Base-by-base conservation (phyloP, 2,113 vertebrate genomes). In the Elephantulus edwardii region DNA sequence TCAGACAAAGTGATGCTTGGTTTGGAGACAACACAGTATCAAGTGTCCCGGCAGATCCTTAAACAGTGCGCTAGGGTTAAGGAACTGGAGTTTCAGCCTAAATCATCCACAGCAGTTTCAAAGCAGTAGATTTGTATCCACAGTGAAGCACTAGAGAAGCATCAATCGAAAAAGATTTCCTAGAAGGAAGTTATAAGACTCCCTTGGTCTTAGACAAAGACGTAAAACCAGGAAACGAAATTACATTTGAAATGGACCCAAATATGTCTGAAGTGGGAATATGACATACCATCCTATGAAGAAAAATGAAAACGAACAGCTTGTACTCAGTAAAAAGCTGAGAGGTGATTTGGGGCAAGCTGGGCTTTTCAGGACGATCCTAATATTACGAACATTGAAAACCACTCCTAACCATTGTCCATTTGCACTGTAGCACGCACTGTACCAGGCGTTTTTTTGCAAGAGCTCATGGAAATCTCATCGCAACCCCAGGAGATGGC, bases 391-490 rank as follows among this genome's bases (percentile, higher is more conserved):
- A 72, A 28, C 16, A 14, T 26, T 1, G 26, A 19, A 35, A 66
- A 33, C n/a, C 58, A 7, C 46, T 3, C 1, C 52, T 1, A 0
- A 26, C 56, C 8, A 12, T n/a, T 2, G 14, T 0, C 12, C 3
- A 0, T 42, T 40, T 7, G 30, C 28, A 28, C 26, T 0, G 16
- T 3, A 5, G 35, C 13, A 24, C 46, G 42, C 1, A 10, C 10
- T 6, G 30, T 56, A 8, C 66, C 52, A 2, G 70, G 52, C 1
- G 3, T 56, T 20, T 40, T 28, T 44, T 8, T 24, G 10, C 6
- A 40, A 3, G 14, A 5, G 20, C 38, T 83, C 7, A 0, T 0
- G 2, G 33, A 17, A 5, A 2, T 38, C 60, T 60, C 76, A 22
- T 14, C 22, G 12, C 28, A 35, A 20, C 10, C 28, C 20, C 12